phyloP scores from a whole-genome alignment of 2,888 invertebrate species.

The Ophion ellenae region DNA sequence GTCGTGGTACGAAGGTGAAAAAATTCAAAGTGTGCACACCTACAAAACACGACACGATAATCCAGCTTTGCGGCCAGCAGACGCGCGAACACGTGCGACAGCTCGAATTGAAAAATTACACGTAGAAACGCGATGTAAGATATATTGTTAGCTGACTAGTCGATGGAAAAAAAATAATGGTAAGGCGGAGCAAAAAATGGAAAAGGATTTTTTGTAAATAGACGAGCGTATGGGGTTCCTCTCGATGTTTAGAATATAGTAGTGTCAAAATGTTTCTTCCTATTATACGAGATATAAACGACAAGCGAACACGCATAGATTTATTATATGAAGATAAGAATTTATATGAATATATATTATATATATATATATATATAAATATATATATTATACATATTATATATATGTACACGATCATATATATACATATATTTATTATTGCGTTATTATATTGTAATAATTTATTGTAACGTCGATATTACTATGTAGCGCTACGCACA shows the following conservation, averaged over 20 bases:
- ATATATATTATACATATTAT: conserved; percentile 68
- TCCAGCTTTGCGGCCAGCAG: conserved; percentile 49
- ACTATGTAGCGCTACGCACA: conserved; percentile 76
- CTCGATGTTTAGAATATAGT: conserved; percentile 81
- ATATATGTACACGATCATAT: conserved; percentile 62
- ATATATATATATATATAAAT: conserved; percentile 70
- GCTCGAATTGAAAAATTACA: conserved; percentile 67
- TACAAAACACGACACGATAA: conserved; percentile 30
- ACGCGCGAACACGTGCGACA: conserved; percentile 25
- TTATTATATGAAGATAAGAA: conserved; percentile 68
- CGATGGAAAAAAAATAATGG: conserved; percentile 44
- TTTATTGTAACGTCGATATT: conserved; percentile 81
- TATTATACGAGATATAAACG: conserved; percentile 76
- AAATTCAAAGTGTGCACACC: conserved; percentile 9
- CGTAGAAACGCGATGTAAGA: conserved; percentile 74
- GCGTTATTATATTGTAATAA: conserved; percentile 83
- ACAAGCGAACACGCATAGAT: conserved; percentile 69
- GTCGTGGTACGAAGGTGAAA: neutral
- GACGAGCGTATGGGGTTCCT: conserved; percentile 69
- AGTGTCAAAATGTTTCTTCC: conserved; percentile 82
- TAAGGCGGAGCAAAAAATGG: conserved; percentile 12
- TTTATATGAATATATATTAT: conserved; percentile 65
- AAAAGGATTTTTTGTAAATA: conserved; percentile 41
- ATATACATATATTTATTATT: conserved; percentile 83
- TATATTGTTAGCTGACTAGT: conserved; percentile 73